Evolutionary conservation across 2,113 vertebrate species (phyloP).

Genomic region (Talpa occidentalis): DNA sequence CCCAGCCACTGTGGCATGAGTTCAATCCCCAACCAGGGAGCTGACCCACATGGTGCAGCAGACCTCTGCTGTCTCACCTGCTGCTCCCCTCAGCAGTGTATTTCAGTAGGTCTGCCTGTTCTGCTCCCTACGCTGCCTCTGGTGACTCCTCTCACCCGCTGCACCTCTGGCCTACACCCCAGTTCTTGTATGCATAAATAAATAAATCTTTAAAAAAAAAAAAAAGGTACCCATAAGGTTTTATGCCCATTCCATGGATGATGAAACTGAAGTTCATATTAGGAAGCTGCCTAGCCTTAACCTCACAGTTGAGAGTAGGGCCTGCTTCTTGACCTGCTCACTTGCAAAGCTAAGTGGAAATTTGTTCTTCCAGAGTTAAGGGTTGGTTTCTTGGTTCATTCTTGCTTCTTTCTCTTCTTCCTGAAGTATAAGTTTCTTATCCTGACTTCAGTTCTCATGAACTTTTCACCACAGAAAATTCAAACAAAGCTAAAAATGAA

Average conservation of each 20-base stretch:
- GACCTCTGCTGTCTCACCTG: no score
- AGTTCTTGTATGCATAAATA: no score
- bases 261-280: not conserved
- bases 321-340: not conserved
- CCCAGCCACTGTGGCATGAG: no score
- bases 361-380: not conserved
- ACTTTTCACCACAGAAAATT: slow-evolving; percentile 9
- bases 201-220: no score
- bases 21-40: no score
- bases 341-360: not conserved
- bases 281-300: not conserved
- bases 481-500: slow-evolving; percentile 16
- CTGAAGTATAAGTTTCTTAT: not conserved
- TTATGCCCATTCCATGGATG: not conserved
- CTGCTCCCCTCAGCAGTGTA: no score
- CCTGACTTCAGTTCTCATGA: not conserved
- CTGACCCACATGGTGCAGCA: no score
- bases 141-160: no score
- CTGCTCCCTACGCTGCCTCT: no score
- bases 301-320: not conserved
- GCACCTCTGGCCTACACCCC: no score
- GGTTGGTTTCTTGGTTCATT: not conserved
- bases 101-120: no score
- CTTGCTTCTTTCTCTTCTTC: not conserved
- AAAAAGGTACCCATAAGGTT: not conserved